These are phyloP conservation scores for Sinocyclocheilus rhinocerous DNA, from an alignment of 2,113 vertebrate genomes.

Conservation along the genomic window DNA sequence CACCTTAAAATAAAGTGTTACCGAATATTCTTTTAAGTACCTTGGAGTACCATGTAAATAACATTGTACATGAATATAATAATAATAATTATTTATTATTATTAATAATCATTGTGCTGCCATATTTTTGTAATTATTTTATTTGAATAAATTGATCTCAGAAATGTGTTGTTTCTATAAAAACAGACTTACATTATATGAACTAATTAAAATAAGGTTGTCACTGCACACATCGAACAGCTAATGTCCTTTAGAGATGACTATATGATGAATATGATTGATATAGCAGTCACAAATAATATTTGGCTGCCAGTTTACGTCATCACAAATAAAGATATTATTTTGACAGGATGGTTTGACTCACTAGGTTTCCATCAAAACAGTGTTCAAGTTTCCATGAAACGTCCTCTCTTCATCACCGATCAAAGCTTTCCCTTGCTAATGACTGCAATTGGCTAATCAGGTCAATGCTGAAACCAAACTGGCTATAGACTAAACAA, in stretches of 20 bases:
- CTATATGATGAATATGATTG: neutral
- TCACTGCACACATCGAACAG: neutral
- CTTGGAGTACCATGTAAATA: neutral
- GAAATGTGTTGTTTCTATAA: neutral
- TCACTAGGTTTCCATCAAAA: neutral
- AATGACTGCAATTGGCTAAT: conserved; percentile 30
- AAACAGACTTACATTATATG: neutral
- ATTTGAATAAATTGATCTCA: neutral
- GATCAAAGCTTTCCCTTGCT: neutral
- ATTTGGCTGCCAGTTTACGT: neutral
- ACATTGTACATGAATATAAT: neutral
- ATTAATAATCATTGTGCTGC: neutral
- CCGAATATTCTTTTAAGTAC: neutral
- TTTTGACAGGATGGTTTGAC: neutral
- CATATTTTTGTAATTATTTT: neutral
- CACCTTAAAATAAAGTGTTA: too few species aligned
- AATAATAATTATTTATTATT: neutral
- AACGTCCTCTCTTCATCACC: neutral
- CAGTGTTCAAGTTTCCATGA: neutral
- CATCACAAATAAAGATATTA: neutral
- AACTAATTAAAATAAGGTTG: neutral
- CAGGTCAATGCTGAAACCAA: conserved; percentile 26
- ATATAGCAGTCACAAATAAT: neutral
- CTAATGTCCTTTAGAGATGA: neutral
- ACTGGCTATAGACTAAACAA: conserved; percentile 22